Conservation (phyloP, 2,888 invertebrate species). For the Zonitis immaculata region DNA sequence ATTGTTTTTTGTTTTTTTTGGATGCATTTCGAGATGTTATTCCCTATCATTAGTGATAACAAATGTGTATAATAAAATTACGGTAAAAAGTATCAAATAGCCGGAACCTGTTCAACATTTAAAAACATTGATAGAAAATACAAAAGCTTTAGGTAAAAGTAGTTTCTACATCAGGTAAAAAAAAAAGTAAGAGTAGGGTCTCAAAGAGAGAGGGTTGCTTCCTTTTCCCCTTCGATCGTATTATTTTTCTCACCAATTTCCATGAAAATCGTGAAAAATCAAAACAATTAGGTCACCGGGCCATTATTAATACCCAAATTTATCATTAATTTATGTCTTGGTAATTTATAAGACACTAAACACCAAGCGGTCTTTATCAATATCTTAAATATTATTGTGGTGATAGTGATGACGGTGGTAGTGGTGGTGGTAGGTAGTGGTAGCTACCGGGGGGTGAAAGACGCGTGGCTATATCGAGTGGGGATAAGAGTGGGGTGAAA, state of each 20-base stretch:
- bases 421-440: not conserved
- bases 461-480: constrained; percentile 47
- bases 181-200: constrained; percentile 1
- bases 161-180: not conserved
- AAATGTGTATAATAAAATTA: not conserved
- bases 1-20: not conserved
- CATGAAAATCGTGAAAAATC: not conserved
- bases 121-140: not conserved
- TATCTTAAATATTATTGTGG: too few species aligned
- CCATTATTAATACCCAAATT: not conserved
- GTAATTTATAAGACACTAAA: not conserved
- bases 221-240: too few species aligned
- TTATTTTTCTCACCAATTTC: not conserved
- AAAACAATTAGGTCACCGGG: constrained; percentile 27
- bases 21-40: not conserved
- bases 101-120: not conserved
- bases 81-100: not conserved
- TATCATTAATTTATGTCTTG: not conserved
- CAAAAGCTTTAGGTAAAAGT: constrained; percentile 1
- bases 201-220: not conserved
- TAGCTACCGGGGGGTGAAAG: constrained; percentile 34
- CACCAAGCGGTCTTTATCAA: not conserved
- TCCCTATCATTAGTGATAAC: not conserved
- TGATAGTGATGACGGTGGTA: too few species aligned
- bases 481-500: constrained; percentile 57